Evolutionary conservation across 2,888 invertebrate species (phyloP).

Genomic region (Cistogaster globosa): DNA sequence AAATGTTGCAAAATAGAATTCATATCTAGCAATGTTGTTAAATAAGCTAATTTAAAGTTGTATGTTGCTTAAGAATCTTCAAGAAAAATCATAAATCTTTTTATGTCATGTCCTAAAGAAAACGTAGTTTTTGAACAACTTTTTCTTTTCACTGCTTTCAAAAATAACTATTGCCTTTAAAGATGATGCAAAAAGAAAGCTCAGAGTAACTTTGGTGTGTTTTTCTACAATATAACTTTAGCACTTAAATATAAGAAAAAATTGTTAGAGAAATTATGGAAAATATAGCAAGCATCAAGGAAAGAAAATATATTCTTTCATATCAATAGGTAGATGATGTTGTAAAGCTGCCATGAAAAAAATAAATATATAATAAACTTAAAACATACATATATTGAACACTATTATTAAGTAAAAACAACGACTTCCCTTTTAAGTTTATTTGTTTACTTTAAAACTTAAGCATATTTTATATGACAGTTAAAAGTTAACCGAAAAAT

Average conservation of each 20-base stretch:
- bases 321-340: background rate
- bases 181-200: constrained; percentile 15
- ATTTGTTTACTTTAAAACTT: constrained; percentile 55
- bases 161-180: background rate
- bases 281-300: background rate
- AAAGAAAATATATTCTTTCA: background rate
- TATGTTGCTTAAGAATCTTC: background rate
- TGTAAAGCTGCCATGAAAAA: background rate
- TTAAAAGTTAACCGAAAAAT: constrained; percentile 9
- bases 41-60: constrained; percentile 37
- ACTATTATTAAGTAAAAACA: constrained; percentile 46
- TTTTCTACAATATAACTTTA: background rate
- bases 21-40: background rate
- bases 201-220: constrained; percentile 33
- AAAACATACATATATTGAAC: background rate
- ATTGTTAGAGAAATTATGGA: background rate
- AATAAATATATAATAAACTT: no score
- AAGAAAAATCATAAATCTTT: constrained; percentile 25
- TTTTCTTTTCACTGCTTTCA: constrained; percentile 7
- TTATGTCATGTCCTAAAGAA: constrained; percentile 9
- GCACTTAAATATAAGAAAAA: background rate
- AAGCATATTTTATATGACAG: constrained; percentile 58
- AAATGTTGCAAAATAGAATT: background rate
- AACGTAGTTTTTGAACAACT: constrained; percentile 17
- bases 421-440: constrained; percentile 30